A percentile compares a stretch with the other conserved stretches of the same genome.
These are phyloP conservation scores for Enteromius fasciolatus DNA, from an alignment of 2,797 vertebrate species.

Conservation along the genomic window DNA sequence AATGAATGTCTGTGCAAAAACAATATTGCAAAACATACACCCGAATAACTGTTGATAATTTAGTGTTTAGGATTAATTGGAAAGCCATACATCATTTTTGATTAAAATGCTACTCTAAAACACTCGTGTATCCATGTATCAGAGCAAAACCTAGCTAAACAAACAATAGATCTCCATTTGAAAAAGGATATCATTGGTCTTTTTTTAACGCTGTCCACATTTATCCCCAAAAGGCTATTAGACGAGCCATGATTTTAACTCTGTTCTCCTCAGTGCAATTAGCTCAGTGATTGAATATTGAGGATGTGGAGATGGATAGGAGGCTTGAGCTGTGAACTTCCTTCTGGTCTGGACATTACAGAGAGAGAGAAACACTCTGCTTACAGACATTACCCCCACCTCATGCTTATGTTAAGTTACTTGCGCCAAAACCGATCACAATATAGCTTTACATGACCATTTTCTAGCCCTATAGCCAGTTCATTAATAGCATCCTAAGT, in stretches of 20 bases:
- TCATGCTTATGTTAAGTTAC: background rate
- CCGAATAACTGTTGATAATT: background rate
- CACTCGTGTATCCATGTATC: background rate
- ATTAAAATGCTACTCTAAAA: background rate
- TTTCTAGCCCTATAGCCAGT: background rate
- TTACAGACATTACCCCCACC: background rate
- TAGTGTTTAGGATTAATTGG: background rate
- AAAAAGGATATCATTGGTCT: background rate
- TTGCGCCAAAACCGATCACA: background rate
- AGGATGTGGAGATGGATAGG: slow-evolving; percentile 61
- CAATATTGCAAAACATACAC: background rate
- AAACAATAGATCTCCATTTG: background rate
- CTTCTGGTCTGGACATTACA: slow-evolving; percentile 51
- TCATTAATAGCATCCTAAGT: background rate
- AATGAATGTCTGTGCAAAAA: background rate
- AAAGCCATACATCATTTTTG: background rate
- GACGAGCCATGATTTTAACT: slow-evolving; percentile 58
- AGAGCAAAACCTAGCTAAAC: background rate
- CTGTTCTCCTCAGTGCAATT: slow-evolving; percentile 59
- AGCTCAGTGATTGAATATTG: slow-evolving; percentile 64
- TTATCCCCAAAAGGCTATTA: slow-evolving; percentile 60
- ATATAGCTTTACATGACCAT: background rate
- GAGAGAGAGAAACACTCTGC: slow-evolving; percentile 5
- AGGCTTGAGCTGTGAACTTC: slow-evolving; percentile 49
- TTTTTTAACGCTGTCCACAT: slow-evolving; percentile 31